phyloP scores from a whole-genome alignment of 2,888 invertebrate genomes.

The Bombylius major region DNA sequence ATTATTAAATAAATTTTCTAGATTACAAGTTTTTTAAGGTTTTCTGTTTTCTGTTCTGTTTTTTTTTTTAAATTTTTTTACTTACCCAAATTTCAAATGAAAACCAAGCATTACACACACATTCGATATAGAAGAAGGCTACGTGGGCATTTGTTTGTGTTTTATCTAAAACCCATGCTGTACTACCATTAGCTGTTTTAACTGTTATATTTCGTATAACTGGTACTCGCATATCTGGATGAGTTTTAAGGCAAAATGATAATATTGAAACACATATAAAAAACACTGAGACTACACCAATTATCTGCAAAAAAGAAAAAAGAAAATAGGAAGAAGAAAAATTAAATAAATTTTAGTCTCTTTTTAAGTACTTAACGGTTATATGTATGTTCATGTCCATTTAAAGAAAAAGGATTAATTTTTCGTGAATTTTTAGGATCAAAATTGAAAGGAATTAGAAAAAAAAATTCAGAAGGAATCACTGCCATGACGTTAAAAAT shows the following conservation, averaged over 20 bases:
- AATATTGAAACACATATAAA: constrained; percentile 99
- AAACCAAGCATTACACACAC: constrained; percentile 99
- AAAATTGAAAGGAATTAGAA: no score
- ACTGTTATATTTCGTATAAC: constrained; percentile 71
- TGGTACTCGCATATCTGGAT: constrained; percentile 94
- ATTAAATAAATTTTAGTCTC: not conserved
- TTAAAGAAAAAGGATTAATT: no score
- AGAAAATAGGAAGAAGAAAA: not conserved
- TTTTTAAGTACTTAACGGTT: not conserved
- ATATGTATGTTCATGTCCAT: no score
- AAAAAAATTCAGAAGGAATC: no score
- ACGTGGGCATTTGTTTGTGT: constrained; percentile 90
- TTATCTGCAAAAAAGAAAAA: constrained; percentile 59
- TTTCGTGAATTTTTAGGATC: no score
- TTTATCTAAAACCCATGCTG: constrained; percentile 78
- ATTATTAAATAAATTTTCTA: no score
- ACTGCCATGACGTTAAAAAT: no score
- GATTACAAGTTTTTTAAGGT: no score
- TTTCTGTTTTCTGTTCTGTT: no score
- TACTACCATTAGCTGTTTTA: constrained; percentile 57
- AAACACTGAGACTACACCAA: constrained; percentile 96
- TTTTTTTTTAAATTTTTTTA: not conserved
- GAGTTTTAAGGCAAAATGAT: constrained; percentile 99
- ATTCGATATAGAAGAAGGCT: constrained; percentile 97
- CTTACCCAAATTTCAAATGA: constrained; percentile 80